These are phyloP conservation scores for Zygothrica quintamaculata DNA, from an alignment of 2,888 invertebrate species.

Conservation along the genomic window DNA sequence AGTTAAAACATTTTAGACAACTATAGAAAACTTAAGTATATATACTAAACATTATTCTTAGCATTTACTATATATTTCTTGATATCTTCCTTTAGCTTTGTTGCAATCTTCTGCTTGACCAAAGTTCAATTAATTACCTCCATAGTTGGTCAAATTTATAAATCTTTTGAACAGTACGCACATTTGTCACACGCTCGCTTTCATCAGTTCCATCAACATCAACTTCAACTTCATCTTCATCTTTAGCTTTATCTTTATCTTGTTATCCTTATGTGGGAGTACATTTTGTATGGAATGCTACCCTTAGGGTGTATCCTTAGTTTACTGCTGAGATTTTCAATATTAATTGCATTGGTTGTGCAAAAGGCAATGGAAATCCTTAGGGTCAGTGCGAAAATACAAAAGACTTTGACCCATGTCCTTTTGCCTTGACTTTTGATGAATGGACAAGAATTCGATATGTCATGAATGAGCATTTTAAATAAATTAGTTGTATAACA, in stretches of 20 bases:
- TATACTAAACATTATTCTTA: not conserved
- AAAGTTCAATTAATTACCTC: slow-evolving; percentile 67
- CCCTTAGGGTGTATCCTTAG: slow-evolving; percentile 26
- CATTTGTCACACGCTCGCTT: slow-evolving; percentile 77
- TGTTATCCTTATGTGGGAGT: too few relatives aligned
- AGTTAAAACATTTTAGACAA: slow-evolving; percentile 1
- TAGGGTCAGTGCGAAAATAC: slow-evolving; percentile 54
- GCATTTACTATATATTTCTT: too few relatives aligned
- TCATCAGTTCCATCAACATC: slow-evolving; percentile 71
- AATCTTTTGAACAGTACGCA: slow-evolving; percentile 58
- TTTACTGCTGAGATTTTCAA: slow-evolving; percentile 63
- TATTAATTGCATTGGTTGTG: slow-evolving; percentile 72
- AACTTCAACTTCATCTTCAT: slow-evolving; percentile 49
- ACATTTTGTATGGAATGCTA: slow-evolving; percentile 20
- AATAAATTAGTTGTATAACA: slow-evolving; percentile 77
- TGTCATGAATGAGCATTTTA: slow-evolving; percentile 79
- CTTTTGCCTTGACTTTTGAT: slow-evolving; percentile 73
- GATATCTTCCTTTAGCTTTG: too few relatives aligned
- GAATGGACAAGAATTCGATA: slow-evolving; percentile 75
- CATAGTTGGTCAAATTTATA: slow-evolving; percentile 54
- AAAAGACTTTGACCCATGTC: slow-evolving; percentile 74
- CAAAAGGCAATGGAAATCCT: slow-evolving; percentile 31
- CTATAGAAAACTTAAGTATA: not conserved
- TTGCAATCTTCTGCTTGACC: slow-evolving; percentile 24
- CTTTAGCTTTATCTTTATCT: too few relatives aligned